These are phyloP conservation scores for Macroglossus sobrinus DNA, from an alignment of 2,113 vertebrate species.

Conservation along the genomic window DNA sequence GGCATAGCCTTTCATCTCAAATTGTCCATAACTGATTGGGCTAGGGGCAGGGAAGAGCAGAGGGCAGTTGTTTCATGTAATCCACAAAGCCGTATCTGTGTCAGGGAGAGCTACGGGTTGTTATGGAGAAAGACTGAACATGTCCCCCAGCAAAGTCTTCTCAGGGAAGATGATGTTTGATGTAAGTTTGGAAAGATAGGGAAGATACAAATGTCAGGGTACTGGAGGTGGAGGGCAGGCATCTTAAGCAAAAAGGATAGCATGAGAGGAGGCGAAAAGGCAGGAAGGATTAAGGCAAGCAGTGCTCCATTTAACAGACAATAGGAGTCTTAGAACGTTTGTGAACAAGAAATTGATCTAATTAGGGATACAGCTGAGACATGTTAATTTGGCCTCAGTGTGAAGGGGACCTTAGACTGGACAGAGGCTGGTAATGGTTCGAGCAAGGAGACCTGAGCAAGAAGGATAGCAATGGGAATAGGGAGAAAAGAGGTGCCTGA, in stretches of 20 bases:
- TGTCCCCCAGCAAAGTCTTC: neutral
- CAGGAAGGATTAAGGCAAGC: neutral
- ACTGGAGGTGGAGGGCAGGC: too few relatives aligned
- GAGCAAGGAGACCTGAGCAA: neutral
- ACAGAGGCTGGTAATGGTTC: neutral
- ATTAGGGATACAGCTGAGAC: neutral
- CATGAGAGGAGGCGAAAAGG: neutral
- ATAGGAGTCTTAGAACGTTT: neutral
- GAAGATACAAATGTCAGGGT: neutral
- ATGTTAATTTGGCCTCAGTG: neutral
- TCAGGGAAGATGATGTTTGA: neutral
- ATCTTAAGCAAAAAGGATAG: neutral
- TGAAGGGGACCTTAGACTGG: neutral
- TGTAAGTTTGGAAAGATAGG: neutral
- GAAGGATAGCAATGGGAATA: neutral
- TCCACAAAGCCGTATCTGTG: neutral
- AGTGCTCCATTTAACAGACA: neutral
- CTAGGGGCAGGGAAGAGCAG: neutral
- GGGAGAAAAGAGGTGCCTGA: neutral
- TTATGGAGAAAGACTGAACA: neutral
- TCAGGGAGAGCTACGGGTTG: neutral
- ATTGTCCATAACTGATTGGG: neutral
- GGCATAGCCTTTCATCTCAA: neutral
- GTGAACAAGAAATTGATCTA: neutral
- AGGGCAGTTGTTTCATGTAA: neutral